These are phyloP conservation scores for Delphinus delphis DNA, from an alignment of 2,113 vertebrate genomes.

Conservation along the genomic window DNA sequence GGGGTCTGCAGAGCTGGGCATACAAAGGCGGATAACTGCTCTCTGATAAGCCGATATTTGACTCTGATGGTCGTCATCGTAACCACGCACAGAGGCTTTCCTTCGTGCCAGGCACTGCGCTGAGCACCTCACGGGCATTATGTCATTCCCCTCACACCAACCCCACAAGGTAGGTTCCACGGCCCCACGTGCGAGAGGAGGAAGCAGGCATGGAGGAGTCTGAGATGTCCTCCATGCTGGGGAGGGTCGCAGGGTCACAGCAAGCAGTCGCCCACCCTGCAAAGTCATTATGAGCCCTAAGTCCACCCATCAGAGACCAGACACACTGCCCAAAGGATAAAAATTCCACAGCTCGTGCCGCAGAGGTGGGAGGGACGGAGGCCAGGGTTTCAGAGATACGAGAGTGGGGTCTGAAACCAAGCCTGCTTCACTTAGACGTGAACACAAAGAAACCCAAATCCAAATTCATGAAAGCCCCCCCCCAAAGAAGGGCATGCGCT, in stretches of 20 bases:
- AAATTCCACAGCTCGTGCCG: background rate
- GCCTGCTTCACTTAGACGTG: background rate
- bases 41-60: background rate
- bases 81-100: background rate
- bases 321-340: background rate
- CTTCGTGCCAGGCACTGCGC: background rate
- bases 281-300: background rate
- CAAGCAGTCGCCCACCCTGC: background rate
- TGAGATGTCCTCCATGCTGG: background rate
- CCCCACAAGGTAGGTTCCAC: background rate
- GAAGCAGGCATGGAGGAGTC: background rate
- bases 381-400: background rate
- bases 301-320: background rate
- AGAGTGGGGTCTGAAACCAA: background rate
- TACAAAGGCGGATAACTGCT: background rate
- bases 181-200: background rate
- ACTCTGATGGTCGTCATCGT: background rate
- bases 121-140: fast-evolving
- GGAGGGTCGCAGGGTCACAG: background rate
- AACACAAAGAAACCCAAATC: background rate
- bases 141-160: too few relatives aligned
- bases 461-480: background rate
- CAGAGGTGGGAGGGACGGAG: fast-evolving
- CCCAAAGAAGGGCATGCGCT: constrained; percentile 11
- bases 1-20: background rate